Evolutionary conservation across 2,888 invertebrate species (phyloP).

Genomic region (Dasypolia templi): DNA sequence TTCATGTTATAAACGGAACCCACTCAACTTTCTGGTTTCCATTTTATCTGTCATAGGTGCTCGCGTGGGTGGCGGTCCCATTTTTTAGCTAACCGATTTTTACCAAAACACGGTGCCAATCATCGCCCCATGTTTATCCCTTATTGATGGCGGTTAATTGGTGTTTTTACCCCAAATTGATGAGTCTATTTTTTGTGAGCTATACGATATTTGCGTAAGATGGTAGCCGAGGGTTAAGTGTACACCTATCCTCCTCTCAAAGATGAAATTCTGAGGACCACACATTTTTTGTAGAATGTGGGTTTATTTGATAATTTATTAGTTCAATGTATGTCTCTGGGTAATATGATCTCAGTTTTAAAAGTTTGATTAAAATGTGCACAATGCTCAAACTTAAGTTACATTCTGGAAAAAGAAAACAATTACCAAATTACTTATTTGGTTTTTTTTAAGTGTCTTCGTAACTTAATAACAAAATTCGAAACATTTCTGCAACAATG

Average conservation of each 20-base stretch:
- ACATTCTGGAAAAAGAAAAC: slow-evolving; percentile 11
- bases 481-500: slow-evolving; percentile 42
- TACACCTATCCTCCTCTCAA: slow-evolving; percentile 20
- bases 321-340: neutral
- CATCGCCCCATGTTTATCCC: slow-evolving; percentile 73
- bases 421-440: slow-evolving; percentile 25
- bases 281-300: slow-evolving; percentile 8
- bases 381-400: slow-evolving; percentile 17
- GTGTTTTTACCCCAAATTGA: slow-evolving; percentile 79
- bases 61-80: slow-evolving; percentile 71
- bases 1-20: slow-evolving; percentile 50
- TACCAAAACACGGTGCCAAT: slow-evolving; percentile 77
- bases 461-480: slow-evolving; percentile 55
- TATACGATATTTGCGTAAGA: slow-evolving; percentile 75
- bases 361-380: slow-evolving; percentile 13
- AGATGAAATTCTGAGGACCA: slow-evolving; percentile 10
- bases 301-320: slow-evolving; percentile 30
- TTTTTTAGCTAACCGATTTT: slow-evolving; percentile 71
- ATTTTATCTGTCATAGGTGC: slow-evolving; percentile 57
- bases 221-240: slow-evolving; percentile 70
- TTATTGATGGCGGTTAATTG: slow-evolving; percentile 82
- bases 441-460: neutral
- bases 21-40: neutral
- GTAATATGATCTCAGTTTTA: slow-evolving; percentile 30
- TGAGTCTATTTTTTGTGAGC: slow-evolving; percentile 64